Conservation (phyloP, 2,888 invertebrate species). For the Gasteruption jaculator region DNA sequence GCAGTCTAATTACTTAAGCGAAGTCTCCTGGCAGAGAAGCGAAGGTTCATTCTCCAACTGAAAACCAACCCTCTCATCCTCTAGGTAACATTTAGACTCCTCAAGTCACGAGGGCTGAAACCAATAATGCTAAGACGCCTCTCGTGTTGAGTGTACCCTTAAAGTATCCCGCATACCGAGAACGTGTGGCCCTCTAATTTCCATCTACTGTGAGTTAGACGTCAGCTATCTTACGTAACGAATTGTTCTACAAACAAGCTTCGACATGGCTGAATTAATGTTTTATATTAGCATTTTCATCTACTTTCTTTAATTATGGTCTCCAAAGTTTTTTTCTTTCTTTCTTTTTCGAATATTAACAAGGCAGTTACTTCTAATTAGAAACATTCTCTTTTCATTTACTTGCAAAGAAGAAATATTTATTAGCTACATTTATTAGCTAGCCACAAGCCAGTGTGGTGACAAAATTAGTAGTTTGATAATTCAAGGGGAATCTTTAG, state of each 20-base stretch:
- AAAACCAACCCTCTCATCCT: conserved; percentile 1
- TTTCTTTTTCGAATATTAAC: too few relatives aligned
- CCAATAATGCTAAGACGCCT: conserved; percentile 49
- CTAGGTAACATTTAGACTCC: conserved; percentile 21
- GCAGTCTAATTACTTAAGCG: conserved; percentile 48
- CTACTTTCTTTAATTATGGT: too few relatives aligned
- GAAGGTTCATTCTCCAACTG: conserved; percentile 11
- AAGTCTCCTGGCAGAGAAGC: conserved; percentile 36
- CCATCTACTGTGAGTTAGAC: conserved; percentile 44
- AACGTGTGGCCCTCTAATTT: conserved; percentile 42
- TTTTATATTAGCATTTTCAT: too few relatives aligned
- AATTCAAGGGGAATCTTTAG: too few relatives aligned
- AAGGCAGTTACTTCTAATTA: too few relatives aligned
- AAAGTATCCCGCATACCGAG: conserved; percentile 40
- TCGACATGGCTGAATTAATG: too few relatives aligned
- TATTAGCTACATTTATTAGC: too few relatives aligned
- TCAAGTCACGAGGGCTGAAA: conserved; percentile 38
- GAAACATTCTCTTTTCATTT: too few relatives aligned
- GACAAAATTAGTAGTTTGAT: too few relatives aligned
- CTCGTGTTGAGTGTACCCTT: conserved; percentile 21
- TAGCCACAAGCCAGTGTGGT: too few relatives aligned
- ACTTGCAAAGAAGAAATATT: too few relatives aligned
- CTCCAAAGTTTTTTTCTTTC: too few relatives aligned
- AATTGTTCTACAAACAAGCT: conserved; percentile 19
- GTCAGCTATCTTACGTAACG: conserved; percentile 34